Evolutionary conservation across 23 tunicate genomes (phyloP), one percentile per base, ranked within the genome.

Genomic region (Trididemnum nubilum): DNA sequence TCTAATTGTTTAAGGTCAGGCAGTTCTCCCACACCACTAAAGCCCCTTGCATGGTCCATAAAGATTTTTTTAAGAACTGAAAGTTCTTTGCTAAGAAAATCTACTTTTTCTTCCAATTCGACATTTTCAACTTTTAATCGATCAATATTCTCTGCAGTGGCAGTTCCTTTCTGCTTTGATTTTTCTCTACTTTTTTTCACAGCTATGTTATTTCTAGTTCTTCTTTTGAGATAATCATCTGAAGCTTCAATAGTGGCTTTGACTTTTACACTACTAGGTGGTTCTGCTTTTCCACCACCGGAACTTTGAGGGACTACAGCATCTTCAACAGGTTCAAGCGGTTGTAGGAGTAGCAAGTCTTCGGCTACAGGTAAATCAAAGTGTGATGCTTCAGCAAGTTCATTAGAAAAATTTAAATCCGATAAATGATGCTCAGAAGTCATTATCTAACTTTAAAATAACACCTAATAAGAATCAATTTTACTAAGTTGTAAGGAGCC

Each of bases 41-140:
- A 90, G 1, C 96, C 96, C 23, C 78, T 72, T 23, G 96, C 96
- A 73, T 90, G 96, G 24, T 90, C 96, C 96, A 90, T 90, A 35
- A 90, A 90, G 19, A 90, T 59, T 79, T 90, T 82, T 49, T 85
- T 85, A 22, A 90, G 76, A 23, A 81, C 78, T n/a, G 78, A 64
- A 7, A 90, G 35, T 36, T 90, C 96, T 51, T 90, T 72, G 71
- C 83, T 90, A 12, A 90, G 70, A 58, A 75, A 71, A 34, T 88
- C 79, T 0, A 90, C 83, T 72, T 85, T 85, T 19, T 76, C 50
- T 80, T 90, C 96, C 36, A 90, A 69, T 39, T 64, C 61, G 51
- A 54, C 85, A 63, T 90, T 90, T 90, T 90, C 96, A 3, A 37
- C 86, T 65, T 90, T 85, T 7, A 90, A 37, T 64, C 73, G 61